Conservation (phyloP, 2,888 invertebrate genomes). For the Eutolmus rufibarbis region DNA sequence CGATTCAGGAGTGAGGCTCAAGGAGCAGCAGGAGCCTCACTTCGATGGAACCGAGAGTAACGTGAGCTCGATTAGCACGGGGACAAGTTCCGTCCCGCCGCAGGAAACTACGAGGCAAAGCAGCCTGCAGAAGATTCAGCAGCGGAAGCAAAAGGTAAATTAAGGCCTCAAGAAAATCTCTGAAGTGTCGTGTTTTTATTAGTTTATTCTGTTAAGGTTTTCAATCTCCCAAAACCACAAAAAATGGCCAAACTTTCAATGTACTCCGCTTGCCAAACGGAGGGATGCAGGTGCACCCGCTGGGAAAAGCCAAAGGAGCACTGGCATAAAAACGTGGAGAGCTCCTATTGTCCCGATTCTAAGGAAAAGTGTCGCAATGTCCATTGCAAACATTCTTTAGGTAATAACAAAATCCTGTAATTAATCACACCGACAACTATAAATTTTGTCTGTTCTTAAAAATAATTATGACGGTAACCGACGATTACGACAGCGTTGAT, state of each 20-base stretch:
- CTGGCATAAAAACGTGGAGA: constrained; percentile 68
- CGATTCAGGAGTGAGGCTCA: constrained; percentile 10
- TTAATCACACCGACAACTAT: no score
- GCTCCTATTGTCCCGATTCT: constrained; percentile 68
- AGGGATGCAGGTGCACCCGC: constrained; percentile 86
- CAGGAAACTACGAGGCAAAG: constrained; percentile 72
- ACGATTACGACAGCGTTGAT: no score
- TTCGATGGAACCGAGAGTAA: constrained; percentile 43
- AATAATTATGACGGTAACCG: no score
- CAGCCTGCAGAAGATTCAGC: constrained; percentile 84
- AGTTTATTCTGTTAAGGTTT: constrained; percentile 51
- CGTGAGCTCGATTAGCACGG: constrained; percentile 39
- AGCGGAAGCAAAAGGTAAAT: constrained; percentile 69
- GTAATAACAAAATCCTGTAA: constrained; percentile 60
- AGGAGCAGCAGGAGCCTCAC: constrained; percentile 42
- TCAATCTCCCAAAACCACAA: constrained; percentile 59
- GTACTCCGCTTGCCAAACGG: constrained; percentile 61
- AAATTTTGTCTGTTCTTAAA: no score
- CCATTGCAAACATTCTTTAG: constrained; percentile 77
- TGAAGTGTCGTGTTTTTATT: neutral
- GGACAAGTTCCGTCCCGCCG: constrained; percentile 29
- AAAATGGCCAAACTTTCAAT: constrained; percentile 62
- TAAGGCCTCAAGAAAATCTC: neutral
- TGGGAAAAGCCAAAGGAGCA: constrained; percentile 84
- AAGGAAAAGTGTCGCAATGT: constrained; percentile 81